Evolutionary conservation across 2,888 invertebrate genomes (phyloP).

Genomic region (Tipula unca): DNA sequence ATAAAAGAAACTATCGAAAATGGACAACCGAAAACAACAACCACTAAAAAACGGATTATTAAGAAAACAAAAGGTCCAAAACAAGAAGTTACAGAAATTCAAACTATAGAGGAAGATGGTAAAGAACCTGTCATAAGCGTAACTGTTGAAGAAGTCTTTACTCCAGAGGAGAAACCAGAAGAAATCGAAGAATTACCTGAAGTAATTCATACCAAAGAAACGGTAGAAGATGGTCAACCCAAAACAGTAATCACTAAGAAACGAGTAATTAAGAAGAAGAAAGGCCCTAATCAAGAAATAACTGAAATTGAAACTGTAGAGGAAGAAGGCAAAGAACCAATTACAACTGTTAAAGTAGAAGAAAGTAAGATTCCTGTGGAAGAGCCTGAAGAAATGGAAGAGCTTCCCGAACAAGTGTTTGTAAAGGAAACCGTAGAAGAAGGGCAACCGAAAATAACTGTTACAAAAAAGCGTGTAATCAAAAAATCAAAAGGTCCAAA

Average conservation of each 20-base stretch:
- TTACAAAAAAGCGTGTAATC: slow-evolving; percentile 33
- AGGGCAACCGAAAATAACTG: slow-evolving; percentile 34
- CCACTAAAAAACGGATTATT: slow-evolving; percentile 34
- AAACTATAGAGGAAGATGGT: slow-evolving; percentile 38
- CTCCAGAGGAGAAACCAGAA: slow-evolving; percentile 18
- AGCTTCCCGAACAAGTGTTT: slow-evolving; percentile 21
- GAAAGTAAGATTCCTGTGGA: neutral
- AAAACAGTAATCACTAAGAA: slow-evolving; percentile 25
- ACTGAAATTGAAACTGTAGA: slow-evolving; percentile 31
- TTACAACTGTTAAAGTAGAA: neutral
- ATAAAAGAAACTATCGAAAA: slow-evolving; percentile 41
- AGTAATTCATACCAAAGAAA: slow-evolving; percentile 29
- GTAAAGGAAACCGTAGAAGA: slow-evolving; percentile 23
- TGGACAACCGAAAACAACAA: slow-evolving; percentile 28
- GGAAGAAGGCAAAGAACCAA: slow-evolving; percentile 18
- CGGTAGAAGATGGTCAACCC: slow-evolving; percentile 33
- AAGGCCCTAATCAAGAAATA: slow-evolving; percentile 36
- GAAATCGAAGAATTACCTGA: slow-evolving; percentile 21
- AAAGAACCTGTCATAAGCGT: slow-evolving; percentile 35
- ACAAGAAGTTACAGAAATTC: slow-evolving; percentile 37
- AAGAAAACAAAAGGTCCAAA: slow-evolving; percentile 31
- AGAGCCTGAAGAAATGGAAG: slow-evolving; percentile 19
- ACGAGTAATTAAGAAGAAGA: slow-evolving; percentile 17
- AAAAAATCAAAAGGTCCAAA: slow-evolving; percentile 34
- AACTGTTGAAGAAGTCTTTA: slow-evolving; percentile 30